Base-by-base conservation (phyloP, 2,888 invertebrate species). In the Proisotoma minuta region DNA sequence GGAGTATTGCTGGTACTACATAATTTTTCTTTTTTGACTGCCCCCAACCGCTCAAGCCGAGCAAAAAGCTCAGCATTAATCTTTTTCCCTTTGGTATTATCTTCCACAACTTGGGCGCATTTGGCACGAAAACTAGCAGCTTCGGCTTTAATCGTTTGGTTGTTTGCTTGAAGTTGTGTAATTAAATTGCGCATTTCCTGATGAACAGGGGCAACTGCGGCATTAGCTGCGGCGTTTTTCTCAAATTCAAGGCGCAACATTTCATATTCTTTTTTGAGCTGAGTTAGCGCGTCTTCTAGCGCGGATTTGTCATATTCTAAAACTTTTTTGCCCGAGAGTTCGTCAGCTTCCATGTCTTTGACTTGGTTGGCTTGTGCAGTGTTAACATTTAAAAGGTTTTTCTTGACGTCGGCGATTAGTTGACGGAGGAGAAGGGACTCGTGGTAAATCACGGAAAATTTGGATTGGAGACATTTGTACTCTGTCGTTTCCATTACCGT, bases 271-370 rank as follows among this genome's bases (percentile, higher is more conserved):
- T 95, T 95, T 34, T 96, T 82, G 51, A 93, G 82, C 77, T 96
- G 94, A 0, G 94, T 93, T 51, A 97, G 80, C 1, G 92, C 89
- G 76, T 97, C 97, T 80, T 97, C 96, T 75, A 97, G 81, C 79
- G 95, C 94, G 75, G 96, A 94, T 79, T 96, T 90, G 78, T 97
- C 97, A 23, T 92, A 91, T 58, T 96, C 83, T n/a, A 97, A 81
- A 69, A 95, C 93, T 77, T 97, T 96, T 77, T 97, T 97, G 8
- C 91, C 87, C 73, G 91, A 86, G 60, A 97, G 79, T 78, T 98
- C 97, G 80, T 98, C 97, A 76, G 92, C 90, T 85, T 97, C 97
- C 94, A 98, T 96, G 82, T 96, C 89, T 80, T 97, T 97, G 73
- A 98, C 94, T 77, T 97, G 96, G 4, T 95, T 82, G 75, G 95